phyloP scores from a whole-genome alignment of 2,797 vertebrate species.

The Sitta carolinensis region DNA sequence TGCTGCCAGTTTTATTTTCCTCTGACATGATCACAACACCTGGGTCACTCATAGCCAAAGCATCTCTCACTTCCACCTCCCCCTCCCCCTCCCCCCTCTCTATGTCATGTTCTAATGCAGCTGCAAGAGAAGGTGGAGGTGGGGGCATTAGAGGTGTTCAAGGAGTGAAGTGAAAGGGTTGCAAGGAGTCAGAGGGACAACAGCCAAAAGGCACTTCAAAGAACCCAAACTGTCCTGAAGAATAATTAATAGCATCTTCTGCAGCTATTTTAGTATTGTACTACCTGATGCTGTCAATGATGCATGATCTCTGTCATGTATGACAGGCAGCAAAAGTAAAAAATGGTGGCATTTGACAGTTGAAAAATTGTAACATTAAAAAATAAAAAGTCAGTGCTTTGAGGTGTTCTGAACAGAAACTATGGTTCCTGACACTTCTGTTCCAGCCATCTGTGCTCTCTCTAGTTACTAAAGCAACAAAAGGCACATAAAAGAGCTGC shows the following conservation, averaged over 20 bases:
- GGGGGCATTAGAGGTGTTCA: background rate
- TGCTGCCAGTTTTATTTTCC: background rate
- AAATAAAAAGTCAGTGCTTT: background rate
- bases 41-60: background rate
- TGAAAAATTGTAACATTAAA: background rate
- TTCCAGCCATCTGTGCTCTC: background rate
- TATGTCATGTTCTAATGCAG: background rate
- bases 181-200: background rate
- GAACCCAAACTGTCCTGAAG: background rate
- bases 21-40: background rate
- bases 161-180: background rate
- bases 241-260: background rate
- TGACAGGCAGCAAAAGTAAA: background rate
- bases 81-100: too few species aligned
- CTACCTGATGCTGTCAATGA: background rate
- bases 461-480: background rate
- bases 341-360: fast-evolving
- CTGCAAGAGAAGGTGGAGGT: background rate
- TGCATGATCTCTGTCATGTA: background rate
- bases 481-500: background rate
- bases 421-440: background rate
- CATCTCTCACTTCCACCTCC: fast-evolving
- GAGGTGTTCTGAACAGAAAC: background rate
- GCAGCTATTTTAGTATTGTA: background rate
- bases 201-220: background rate